A percentile compares a stretch with the other conserved stretches of the same genome.
Evolutionary conservation across 2,113 vertebrate genomes (phyloP).

Genomic region (Percopsis transmontana): DNA sequence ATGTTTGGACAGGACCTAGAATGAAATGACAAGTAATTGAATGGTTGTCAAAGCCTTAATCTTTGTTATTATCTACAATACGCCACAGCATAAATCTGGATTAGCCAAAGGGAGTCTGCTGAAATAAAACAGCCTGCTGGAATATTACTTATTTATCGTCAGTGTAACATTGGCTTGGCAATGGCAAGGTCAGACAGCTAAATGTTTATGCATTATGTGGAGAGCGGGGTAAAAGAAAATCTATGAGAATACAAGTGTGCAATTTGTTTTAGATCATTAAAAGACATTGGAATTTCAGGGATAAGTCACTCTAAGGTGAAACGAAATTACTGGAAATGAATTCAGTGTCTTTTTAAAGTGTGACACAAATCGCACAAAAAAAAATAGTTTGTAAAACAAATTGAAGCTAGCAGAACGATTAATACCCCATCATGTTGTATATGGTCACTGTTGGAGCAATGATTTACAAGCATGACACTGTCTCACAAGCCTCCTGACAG

Average conservation of each 20-base stretch:
- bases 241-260: neutral
- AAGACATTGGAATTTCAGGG: neutral
- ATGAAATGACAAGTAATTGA: slow-evolving; percentile 20
- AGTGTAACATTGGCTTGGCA: neutral
- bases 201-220: neutral
- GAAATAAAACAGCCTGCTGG: neutral
- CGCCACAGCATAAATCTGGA: slow-evolving; percentile 27
- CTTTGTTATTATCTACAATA: slow-evolving; percentile 47
- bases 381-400: slow-evolving; percentile 15
- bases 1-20: slow-evolving; percentile 22
- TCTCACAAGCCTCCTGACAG: slow-evolving; percentile 63
- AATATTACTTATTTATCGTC: neutral
- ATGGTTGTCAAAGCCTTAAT: slow-evolving; percentile 42
- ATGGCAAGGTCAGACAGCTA: neutral
- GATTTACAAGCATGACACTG: slow-evolving; percentile 60
- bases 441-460: slow-evolving; percentile 31
- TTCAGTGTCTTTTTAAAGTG: slow-evolving; percentile 23
- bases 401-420: slow-evolving; percentile 22
- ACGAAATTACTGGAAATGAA: neutral
- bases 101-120: slow-evolving; percentile 23
- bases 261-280: slow-evolving; percentile 3
- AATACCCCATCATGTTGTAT: slow-evolving; percentile 26
- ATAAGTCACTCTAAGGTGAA: neutral
- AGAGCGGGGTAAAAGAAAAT: neutral
- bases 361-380: slow-evolving; percentile 11